Percentiles rank a stretch among this genome's conserved stretches.
phyloP scores from a whole-genome alignment of 2,888 invertebrate species.

The Octonoba sinensis region DNA sequence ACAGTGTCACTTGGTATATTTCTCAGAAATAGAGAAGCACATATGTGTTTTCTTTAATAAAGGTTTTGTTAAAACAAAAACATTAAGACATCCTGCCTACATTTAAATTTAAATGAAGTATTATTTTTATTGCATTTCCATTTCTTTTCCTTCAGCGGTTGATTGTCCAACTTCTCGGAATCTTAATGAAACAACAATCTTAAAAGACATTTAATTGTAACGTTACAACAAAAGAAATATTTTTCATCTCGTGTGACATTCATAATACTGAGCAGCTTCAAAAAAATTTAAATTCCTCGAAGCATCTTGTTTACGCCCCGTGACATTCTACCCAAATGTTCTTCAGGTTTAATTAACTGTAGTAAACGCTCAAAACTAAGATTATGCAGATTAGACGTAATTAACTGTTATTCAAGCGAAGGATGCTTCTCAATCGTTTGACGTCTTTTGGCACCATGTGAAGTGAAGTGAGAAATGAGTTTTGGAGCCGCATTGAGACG shows the following conservation, averaged over 20 bases:
- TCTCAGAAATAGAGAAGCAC: no score
- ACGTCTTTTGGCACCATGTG: conserved; percentile 14
- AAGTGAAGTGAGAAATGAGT: conserved; percentile 49
- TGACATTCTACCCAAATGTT: conserved; percentile 41
- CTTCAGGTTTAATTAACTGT: conserved; percentile 45
- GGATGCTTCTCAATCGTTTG: conserved; percentile 23
- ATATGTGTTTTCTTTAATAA: no score
- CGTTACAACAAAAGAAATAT: no score
- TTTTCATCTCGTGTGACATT: background rate
- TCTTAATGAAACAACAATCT: no score
- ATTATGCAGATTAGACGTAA: conserved; percentile 51
- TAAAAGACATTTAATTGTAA: no score
- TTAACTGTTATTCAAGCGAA: conserved; percentile 49
- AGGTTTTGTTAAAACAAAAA: no score
- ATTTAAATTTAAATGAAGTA: no score
- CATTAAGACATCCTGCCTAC: no score
- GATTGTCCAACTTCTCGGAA: no score
- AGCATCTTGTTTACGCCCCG: conserved; percentile 15
- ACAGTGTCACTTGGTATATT: no score
- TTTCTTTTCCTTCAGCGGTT: no score
- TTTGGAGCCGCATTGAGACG: conserved; percentile 17
- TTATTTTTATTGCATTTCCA: no score
- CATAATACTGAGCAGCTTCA: conserved; percentile 35
- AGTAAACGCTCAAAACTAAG: conserved; percentile 26
- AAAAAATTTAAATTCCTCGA: conserved; percentile 15